Evolutionary conservation across 2,797 vertebrate genomes (phyloP), one percentile per base, ranked within the genome.

Genomic region (Hypotaenidia philippensis): DNA sequence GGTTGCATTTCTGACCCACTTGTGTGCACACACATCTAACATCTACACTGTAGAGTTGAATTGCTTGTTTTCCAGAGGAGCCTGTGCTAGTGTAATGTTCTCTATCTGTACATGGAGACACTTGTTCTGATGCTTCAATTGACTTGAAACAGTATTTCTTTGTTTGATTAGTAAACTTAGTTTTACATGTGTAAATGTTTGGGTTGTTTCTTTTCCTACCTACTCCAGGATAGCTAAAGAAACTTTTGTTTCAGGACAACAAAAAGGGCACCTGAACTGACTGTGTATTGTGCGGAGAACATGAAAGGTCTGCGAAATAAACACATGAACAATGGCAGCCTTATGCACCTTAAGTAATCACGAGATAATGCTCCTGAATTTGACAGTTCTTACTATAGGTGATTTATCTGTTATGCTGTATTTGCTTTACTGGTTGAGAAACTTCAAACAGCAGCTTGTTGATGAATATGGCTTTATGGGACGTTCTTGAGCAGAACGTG

Each of bases 51-150:
- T 41, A 21, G 41, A 53, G 18, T 2, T 71, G 32, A 56, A 50
- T 78, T 52, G 19, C 45, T 83, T 1, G 4, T 44, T 86, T 93
- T 94, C 85, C 53, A 38, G 85, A 91, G 41, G n/a, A 86, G 61
- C 90, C 72, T 86, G 88, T 88, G 90, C 88, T 94, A 93, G 80
- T 40, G 57, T 56, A 90, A 91, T 45, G 27, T 11, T 38, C 50
- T 86, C 29, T 53, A 0, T 82, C 36, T 47, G 31, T 90, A 38
- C 41, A 32, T 2, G 11, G 38, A 41, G 36, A 55, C 4, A 18
- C 21, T 90, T 59, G 55, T 65, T 32, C 50, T 76, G 47, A 55
- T 79, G 34, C 29, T 47, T 87, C 38, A 6, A 34, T 86, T 78
- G 38, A 25, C 27, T 50, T 2, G 41, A 78, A 81, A 29, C 26